Evolutionary conservation across 2,888 invertebrate genomes (phyloP).

Genomic region (Branchellion lobata): DNA sequence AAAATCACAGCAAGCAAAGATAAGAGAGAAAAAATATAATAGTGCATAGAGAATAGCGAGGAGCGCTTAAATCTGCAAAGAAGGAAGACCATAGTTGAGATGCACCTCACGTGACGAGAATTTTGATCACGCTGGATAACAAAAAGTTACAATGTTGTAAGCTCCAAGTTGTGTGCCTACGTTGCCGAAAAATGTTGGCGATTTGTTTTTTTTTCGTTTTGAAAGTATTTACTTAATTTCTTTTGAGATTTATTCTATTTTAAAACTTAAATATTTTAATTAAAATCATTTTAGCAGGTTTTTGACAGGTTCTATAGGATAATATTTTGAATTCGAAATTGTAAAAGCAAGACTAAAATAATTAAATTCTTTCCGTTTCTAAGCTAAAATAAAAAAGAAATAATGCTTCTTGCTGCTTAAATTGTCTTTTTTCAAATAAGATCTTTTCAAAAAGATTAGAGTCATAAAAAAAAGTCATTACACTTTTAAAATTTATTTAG

Average conservation of each 20-base stretch:
- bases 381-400: slow-evolving; percentile 1
- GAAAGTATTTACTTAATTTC: no score
- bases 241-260: no score
- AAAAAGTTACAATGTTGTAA: not conserved
- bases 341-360: not conserved
- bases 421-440: not conserved
- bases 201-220: no score
- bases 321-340: not conserved
- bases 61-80: not conserved
- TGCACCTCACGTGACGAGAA: slow-evolving; percentile 10
- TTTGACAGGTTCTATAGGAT: not conserved
- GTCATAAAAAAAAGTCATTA: no score
- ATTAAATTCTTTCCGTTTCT: slow-evolving; percentile 6
- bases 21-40: not conserved
- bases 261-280: not conserved
- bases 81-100: not conserved
- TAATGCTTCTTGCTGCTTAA: not conserved
- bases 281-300: not conserved
- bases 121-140: slow-evolving; percentile 13
- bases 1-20: not conserved
- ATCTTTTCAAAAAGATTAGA: not conserved
- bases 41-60: not conserved
- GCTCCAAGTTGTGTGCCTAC: no score
- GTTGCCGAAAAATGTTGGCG: no score
- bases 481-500: no score